These are phyloP conservation scores for Anoplolepis gracilipes DNA, from an alignment of 1,140 invertebrate genomes.

Conservation along the genomic window DNA sequence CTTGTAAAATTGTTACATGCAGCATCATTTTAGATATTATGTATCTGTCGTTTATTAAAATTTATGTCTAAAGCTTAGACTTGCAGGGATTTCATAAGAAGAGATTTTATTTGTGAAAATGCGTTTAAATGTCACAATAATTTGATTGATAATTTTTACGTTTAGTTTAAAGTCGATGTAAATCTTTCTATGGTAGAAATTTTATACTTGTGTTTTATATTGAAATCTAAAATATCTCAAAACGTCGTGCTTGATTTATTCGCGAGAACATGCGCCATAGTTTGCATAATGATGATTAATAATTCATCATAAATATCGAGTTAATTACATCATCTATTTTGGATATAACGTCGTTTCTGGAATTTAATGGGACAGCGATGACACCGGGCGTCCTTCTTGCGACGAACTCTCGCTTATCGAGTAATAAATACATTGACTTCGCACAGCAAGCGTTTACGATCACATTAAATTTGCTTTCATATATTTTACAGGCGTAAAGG, in stretches of 20 bases:
- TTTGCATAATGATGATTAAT: not conserved
- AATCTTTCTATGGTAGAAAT: not conserved
- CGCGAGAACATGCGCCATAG: not conserved
- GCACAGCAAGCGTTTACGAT: conserved; percentile 21
- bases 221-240: not conserved
- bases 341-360: not conserved
- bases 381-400: conserved; percentile 30
- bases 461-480: conserved; percentile 43
- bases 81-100: not conserved
- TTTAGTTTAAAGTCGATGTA: not conserved
- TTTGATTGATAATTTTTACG: not conserved
- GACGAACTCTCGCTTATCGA: not conserved
- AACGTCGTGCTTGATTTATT: not conserved
- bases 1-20: not conserved
- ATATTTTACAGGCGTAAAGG: not conserved
- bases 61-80: not conserved
- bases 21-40: not conserved
- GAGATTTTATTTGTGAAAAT: not conserved
- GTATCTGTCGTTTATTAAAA: not conserved
- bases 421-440: conserved; percentile 20
- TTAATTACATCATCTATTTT: conserved; percentile 40
- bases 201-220: not conserved
- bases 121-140: not conserved
- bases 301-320: not conserved
- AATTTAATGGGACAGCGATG: not conserved